Base-by-base conservation (phyloP, 2,113 vertebrate genomes). In the Pogonocichla stellata region DNA sequence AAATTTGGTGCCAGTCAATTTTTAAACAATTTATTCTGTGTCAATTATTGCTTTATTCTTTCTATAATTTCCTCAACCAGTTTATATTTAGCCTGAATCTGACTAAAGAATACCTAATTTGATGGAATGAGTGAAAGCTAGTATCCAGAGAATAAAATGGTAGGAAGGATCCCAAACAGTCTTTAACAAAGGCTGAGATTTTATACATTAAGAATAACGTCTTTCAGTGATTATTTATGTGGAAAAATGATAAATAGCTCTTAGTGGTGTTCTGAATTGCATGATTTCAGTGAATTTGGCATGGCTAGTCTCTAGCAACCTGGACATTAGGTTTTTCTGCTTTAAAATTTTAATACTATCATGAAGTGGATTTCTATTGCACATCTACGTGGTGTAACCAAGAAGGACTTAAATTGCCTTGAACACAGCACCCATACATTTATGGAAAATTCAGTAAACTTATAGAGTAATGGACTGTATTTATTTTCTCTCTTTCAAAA, bases 261-360 rank as follows among this genome's bases (percentile, higher is more conserved):
- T 57, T 67, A 18, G 3, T 45, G 16, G 33, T 80, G 34, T 10
- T 73, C 36, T 84, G 31, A 16, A 66, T 73, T 74, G 19, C 8
- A 12, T 38, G 7, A 17, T 60, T 86, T 70, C 45, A 31, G 14
- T 28, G 12, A 80, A 9, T 43, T 69, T 75, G 7, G 7, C 7
- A 36, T 22, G 7, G 16, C 24, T 78, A 31, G 6, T 40, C 14
- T n/a, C 53, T 61, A 70, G 9, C 10, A 73, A 57, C 4, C 6
- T 45, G 22, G 7, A 57, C 3, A 14, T 43, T 23, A 16, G 5
- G 0, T 0, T 53, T 50, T 54, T 66, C 43, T 71, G 6, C 5
- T 79, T 70, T 42, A 48, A 42, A 67, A 40, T 38, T 65, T 86
- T 19, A 19, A 53, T 78, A 82, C 42, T 67, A 64, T 42, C 38